Conservation (phyloP, 2,888 invertebrate genomes). For the Ophion ellenae region DNA sequence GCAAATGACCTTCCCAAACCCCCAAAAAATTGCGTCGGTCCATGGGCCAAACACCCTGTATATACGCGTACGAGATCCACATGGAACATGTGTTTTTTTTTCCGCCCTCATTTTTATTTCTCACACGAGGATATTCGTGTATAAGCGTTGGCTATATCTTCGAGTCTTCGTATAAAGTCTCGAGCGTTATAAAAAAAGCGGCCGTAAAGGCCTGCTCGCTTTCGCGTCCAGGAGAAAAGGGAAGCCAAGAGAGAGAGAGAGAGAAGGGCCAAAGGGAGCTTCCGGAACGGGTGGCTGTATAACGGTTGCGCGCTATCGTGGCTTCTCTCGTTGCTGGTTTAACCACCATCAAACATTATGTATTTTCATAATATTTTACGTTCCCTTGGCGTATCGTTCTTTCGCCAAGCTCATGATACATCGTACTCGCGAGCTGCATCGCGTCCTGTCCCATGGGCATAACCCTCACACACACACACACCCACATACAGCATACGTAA, state of each 20-base stretch:
- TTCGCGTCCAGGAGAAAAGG: conserved; percentile 69
- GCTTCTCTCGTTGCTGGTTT: conserved; percentile 70
- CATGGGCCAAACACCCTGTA: not conserved
- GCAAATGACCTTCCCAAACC: too few species aligned
- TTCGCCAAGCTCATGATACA: conserved; percentile 66
- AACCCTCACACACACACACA: conserved; percentile 29
- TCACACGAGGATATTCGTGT: not conserved
- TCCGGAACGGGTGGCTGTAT: conserved; percentile 20
- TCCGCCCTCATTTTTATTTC: conserved; percentile 35
- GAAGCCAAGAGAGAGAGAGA: conserved; percentile 71
- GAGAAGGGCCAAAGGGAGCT: not conserved
- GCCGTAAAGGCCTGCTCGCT: conserved; percentile 20
- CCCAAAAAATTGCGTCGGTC: too few species aligned
- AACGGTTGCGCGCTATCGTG: conserved; percentile 37
- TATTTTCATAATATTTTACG: conserved; percentile 80
- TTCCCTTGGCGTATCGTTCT: conserved; percentile 66
- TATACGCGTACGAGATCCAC: not conserved
- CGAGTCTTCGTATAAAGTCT: conserved; percentile 47
- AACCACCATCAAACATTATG: conserved; percentile 77
- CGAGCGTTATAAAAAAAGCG: conserved; percentile 71
- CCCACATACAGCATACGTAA: not conserved
- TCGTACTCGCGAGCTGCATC: conserved; percentile 54
- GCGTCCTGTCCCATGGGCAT: conserved; percentile 33
- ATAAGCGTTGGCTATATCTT: conserved; percentile 30
- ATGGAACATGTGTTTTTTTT: conserved; percentile 5